Evolutionary conservation across 2,888 invertebrate genomes (phyloP).

Genomic region (Serrognathus titanus): DNA sequence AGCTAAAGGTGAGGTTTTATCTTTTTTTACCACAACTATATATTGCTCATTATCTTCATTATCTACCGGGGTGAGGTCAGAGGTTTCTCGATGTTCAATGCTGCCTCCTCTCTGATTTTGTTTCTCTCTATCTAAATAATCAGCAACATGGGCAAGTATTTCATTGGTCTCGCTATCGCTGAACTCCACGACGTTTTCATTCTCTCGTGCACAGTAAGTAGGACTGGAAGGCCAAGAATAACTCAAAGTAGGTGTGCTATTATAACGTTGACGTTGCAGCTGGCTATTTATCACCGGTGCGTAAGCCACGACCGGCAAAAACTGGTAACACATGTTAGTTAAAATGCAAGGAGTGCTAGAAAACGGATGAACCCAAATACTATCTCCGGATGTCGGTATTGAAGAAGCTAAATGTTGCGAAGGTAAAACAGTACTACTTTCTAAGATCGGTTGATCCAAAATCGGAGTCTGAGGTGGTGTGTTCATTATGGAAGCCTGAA

Average conservation of each 20-base stretch:
- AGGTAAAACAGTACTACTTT: too few relatives aligned
- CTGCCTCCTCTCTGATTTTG: not conserved
- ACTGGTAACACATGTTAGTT: not conserved
- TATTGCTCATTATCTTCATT: not conserved
- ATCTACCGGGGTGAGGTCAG: not conserved
- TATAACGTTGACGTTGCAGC: not conserved
- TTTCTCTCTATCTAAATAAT: not conserved
- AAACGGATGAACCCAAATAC: too few relatives aligned
- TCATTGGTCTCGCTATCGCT: not conserved
- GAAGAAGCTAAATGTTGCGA: too few relatives aligned
- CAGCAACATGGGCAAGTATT: not conserved
- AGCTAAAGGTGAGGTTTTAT: not conserved
- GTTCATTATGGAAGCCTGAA: slow-evolving; percentile 10
- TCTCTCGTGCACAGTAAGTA: too few relatives aligned
- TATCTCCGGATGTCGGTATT: too few relatives aligned
- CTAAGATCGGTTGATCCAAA: too few relatives aligned
- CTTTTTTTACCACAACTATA: not conserved
- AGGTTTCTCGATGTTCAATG: too few relatives aligned
- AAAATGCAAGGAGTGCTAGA: not conserved
- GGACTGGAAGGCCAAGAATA: too few relatives aligned
- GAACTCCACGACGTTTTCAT: too few relatives aligned
- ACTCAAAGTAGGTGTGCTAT: not conserved
- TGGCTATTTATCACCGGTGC: not conserved
- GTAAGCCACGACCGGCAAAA: not conserved
- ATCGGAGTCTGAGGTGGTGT: slow-evolving; percentile 12